Conservation (phyloP, 2,888 invertebrate genomes). For the Phortica magna region DNA sequence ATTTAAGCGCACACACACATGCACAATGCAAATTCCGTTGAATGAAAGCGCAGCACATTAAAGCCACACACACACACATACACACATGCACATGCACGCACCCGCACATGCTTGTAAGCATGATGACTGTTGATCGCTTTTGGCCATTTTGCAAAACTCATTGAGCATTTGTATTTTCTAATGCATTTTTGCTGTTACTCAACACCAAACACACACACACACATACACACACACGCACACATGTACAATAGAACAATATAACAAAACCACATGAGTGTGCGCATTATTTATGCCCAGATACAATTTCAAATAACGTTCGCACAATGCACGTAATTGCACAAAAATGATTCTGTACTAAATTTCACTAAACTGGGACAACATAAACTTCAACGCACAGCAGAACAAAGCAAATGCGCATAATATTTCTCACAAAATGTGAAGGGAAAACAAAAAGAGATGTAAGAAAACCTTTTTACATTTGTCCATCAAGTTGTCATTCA, state of each 20-base stretch:
- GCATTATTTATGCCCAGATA: constrained; percentile 32
- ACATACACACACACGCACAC: constrained; percentile 47
- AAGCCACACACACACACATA: background rate
- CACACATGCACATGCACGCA: background rate
- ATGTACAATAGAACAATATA: constrained; percentile 35
- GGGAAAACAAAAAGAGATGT: background rate
- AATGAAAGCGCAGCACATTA: background rate
- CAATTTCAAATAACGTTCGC: constrained; percentile 38
- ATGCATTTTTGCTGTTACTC: constrained; percentile 7
- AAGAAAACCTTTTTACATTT: background rate
- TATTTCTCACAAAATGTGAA: background rate
- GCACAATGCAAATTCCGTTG: constrained; percentile 44
- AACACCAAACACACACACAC: constrained; percentile 28
- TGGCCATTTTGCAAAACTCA: background rate
- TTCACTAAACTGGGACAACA: constrained; percentile 5
- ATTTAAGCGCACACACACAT: constrained; percentile 62
- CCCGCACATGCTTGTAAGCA: background rate
- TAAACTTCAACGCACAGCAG: background rate
- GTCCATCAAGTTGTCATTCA: constrained; percentile 14
- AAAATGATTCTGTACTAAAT: constrained; percentile 5
- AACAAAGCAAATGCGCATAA: background rate
- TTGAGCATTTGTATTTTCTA: background rate
- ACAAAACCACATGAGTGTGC: background rate
- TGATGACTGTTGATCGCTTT: background rate
- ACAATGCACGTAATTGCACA: background rate